Evolutionary conservation across 2,888 invertebrate genomes (phyloP).

Genomic region (Tipula lateralis): DNA sequence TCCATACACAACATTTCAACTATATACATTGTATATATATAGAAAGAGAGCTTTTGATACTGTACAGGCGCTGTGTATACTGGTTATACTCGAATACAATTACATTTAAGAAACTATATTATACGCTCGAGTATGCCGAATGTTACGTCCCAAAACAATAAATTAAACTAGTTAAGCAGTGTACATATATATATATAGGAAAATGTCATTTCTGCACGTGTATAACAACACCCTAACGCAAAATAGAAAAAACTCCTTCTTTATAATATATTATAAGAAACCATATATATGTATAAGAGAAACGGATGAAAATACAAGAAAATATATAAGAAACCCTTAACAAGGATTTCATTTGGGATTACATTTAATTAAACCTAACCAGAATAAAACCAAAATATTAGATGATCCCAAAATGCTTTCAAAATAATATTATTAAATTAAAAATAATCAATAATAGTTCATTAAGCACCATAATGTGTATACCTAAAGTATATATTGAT

Average conservation of each 20-base stretch:
- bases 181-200: background rate
- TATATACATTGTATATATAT: no score
- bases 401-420: background rate
- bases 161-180: background rate
- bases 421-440: background rate
- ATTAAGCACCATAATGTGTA: background rate
- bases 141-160: background rate
- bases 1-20: background rate
- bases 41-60: background rate
- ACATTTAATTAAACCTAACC: conserved; percentile 6
- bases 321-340: background rate
- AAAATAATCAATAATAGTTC: conserved; percentile 7
- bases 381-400: background rate
- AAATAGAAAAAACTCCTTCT: background rate
- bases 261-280: background rate
- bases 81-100: no score
- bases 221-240: background rate
- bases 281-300: background rate
- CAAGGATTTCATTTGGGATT: conserved; percentile 1
- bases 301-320: background rate
- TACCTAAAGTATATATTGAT: background rate
- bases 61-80: no score
- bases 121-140: background rate
- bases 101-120: no score
- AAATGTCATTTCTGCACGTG: background rate